Conservation (phyloP, 2,113 vertebrate genomes). For the Ophthalmolycus amberensis region DNA sequence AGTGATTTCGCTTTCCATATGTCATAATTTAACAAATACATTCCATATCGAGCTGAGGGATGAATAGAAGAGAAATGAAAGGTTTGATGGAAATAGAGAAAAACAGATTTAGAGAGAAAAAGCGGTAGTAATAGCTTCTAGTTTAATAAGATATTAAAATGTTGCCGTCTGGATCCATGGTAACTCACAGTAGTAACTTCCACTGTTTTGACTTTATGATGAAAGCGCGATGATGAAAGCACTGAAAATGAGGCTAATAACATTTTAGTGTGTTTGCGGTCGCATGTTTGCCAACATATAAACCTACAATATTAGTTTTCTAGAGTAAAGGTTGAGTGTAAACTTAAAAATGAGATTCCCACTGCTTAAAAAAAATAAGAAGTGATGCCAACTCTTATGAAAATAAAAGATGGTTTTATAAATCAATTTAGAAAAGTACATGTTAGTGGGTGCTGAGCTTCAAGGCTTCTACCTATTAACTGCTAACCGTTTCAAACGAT, state of each 20-base stretch:
- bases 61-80: neutral
- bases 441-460: conserved; percentile 26
- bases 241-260: conserved; percentile 34
- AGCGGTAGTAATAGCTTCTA: neutral
- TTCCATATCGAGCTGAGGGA: neutral
- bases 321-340: conserved; percentile 44
- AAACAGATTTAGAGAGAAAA: neutral
- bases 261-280: conserved; percentile 41
- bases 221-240: conserved; percentile 40
- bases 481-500: conserved; percentile 2
- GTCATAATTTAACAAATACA: neutral
- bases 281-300: conserved; percentile 51
- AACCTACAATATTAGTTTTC: conserved; percentile 29
- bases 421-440: conserved; percentile 52
- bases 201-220: conserved; percentile 41
- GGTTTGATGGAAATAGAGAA: conserved; percentile 2
- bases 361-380: conserved; percentile 12
- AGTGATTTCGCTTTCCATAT: neutral
- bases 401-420: conserved; percentile 57
- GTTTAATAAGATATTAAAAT: conserved; percentile 43
- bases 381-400: conserved; percentile 49
- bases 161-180: conserved; percentile 36
- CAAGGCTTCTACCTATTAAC: conserved; percentile 16
- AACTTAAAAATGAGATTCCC: conserved; percentile 57
- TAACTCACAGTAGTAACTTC: conserved; percentile 24